These are phyloP conservation scores for Cyphomyrmex costatus DNA, from an alignment of 1,140 invertebrate genomes.

Conservation along the genomic window DNA sequence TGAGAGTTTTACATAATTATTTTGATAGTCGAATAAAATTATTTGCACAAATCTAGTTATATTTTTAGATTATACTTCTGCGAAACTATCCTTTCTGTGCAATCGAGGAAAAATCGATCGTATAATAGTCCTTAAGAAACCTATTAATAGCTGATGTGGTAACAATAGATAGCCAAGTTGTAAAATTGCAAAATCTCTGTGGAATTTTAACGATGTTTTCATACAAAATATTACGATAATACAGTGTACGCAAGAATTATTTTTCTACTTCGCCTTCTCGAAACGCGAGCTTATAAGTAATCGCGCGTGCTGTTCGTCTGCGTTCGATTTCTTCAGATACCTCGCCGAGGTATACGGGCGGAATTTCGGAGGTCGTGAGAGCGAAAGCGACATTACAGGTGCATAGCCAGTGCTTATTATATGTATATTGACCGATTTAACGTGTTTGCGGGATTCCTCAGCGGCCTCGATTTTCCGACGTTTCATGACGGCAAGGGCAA, in stretches of 20 bases:
- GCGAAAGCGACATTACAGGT: conserved; percentile 41
- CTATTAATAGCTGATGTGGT: background rate
- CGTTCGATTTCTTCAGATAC: background rate
- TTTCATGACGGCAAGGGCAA: conserved; percentile 9
- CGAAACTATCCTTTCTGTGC: too few relatives aligned
- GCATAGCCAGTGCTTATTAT: background rate
- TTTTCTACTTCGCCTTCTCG: background rate
- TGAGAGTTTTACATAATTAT: too few relatives aligned
- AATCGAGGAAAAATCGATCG: background rate
- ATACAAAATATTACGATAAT: conserved; percentile 29
- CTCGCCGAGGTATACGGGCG: background rate
- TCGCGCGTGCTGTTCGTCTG: background rate
- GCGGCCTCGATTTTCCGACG: conserved; percentile 47
- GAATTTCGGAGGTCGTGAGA: conserved; percentile 41
- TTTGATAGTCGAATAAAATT: too few relatives aligned
- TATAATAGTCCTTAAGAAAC: background rate
- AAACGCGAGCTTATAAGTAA: background rate
- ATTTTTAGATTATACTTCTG: too few relatives aligned
- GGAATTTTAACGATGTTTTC: conserved; percentile 31
- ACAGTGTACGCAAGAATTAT: background rate
- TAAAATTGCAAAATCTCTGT: conserved; percentile 2
- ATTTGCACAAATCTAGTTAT: too few relatives aligned
- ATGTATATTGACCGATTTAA: conserved; percentile 51
- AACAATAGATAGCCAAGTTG: background rate
- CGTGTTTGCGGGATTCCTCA: conserved; percentile 44